Evolutionary conservation across 2,797 vertebrate species (phyloP), one percentile per base, ranked within the genome.

Genomic region (Cyclopterus lumpus): DNA sequence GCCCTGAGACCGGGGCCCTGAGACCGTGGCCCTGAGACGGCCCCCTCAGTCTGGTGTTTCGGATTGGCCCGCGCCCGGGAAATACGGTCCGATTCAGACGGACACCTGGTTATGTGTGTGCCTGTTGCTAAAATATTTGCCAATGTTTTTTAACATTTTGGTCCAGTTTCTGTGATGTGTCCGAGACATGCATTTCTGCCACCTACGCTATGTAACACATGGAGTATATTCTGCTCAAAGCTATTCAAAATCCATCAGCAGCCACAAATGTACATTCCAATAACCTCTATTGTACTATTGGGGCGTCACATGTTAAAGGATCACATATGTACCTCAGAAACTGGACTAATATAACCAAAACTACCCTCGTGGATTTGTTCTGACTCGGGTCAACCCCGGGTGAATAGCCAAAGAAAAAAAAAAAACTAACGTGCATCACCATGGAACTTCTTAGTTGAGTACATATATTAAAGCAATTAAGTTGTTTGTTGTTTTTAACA

Each of bases 11-110:
- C n/a, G n/a, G n/a, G n/a, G n/a, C n/a, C n/a, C n/a, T n/a, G n/a
- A n/a, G 75, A 46, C 66, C 63, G 53, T 26, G 73, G 26, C 24
- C 18, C 1, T 32, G 72, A 57, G 66, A 51, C 22, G 55, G 48
- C 60, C 8, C 8, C 69, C 71, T 38, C n/a, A 36, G 76, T 71
- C 71, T 82, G 68, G 53, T 73, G 65, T 16, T 24, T 7, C 30
- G 9, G 36, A 24, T 9, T 10, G 32, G 18, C 46, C 46, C 6
- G 22, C 34, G n/a, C 14, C 22, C 24, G 6, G 30, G 57, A 22
- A 71, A 49, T 14, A 65, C 30, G 8, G 22, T 42, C 32, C 2
- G n/a, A 63, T 10, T 74, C 34, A 60, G 12, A 34, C 32, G 32
- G 9, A 46, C 34, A 38, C 55, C 16, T 38, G 51, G n/a, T n/a